Percentiles rank a stretch among this genome's conserved stretches.
phyloP scores from a whole-genome alignment of 2,797 vertebrate species.

The Mionectes olivaceus region DNA sequence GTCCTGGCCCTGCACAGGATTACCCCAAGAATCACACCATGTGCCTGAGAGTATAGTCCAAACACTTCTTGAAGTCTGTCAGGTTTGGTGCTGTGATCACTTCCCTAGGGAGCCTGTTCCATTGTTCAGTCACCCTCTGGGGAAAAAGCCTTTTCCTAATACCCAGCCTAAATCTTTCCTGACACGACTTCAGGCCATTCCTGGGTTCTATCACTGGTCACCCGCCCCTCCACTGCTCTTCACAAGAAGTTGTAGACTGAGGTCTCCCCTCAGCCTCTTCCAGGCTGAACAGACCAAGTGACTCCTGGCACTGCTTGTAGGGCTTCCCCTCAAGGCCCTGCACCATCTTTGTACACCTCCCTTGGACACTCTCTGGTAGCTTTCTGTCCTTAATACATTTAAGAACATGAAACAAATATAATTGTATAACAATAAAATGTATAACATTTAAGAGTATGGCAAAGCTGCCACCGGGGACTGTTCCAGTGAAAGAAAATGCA shows the following conservation, averaged over 20 bases:
- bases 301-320: no score
- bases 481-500: neutral
- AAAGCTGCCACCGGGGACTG: neutral
- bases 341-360: neutral
- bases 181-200: neutral
- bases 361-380: neutral
- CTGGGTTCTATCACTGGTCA: neutral
- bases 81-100: neutral
- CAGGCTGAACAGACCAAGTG: neutral
- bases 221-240: neutral
- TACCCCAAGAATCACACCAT: no score
- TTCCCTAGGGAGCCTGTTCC: neutral
- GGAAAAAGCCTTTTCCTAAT: neutral
- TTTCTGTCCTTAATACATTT: neutral
- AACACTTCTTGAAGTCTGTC: fast-evolving
- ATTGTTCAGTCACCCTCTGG: fast-evolving
- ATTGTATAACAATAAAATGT: neutral
- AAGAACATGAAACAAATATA: neutral
- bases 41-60: neutral
- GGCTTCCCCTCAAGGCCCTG: neutral
- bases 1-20: neutral
- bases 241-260: fast-evolving
- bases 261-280: neutral
- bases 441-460: neutral
- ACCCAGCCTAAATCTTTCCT: neutral